Evolutionary conservation across 2,113 vertebrate genomes (phyloP).

Genomic region (Microcebus tavaratra): DNA sequence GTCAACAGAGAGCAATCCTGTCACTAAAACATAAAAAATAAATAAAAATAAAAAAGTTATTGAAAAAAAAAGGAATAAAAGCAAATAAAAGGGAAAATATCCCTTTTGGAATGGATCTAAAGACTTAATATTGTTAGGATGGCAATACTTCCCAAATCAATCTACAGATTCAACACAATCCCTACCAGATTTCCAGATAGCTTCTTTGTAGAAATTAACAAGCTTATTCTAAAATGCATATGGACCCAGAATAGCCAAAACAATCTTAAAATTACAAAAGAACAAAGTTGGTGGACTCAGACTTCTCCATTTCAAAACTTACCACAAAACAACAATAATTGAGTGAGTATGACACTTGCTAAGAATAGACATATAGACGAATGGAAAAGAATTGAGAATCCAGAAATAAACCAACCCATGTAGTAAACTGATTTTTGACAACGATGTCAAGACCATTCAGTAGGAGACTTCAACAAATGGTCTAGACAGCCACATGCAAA

Average conservation of each 20-base stretch:
- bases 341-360: background rate
- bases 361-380: background rate
- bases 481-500: background rate
- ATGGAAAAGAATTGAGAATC: background rate
- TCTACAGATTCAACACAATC: background rate
- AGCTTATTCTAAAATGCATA: background rate
- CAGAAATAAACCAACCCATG: background rate
- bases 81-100: background rate
- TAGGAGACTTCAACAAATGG: background rate
- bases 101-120: background rate
- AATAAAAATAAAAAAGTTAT: background rate
- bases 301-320: background rate
- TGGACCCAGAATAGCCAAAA: background rate
- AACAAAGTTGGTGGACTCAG: background rate
- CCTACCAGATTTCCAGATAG: background rate
- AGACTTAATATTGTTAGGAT: background rate
- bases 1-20: too few species aligned
- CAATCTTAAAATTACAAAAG: background rate
- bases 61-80: background rate
- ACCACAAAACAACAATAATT: background rate
- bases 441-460: background rate
- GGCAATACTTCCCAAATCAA: background rate
- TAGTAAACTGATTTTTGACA: background rate
- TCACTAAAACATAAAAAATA: background rate
- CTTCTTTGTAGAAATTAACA: background rate